Conservation (phyloP, 35 echinoderm and acorn worm genomes). For the Patiria miniata region DNA sequence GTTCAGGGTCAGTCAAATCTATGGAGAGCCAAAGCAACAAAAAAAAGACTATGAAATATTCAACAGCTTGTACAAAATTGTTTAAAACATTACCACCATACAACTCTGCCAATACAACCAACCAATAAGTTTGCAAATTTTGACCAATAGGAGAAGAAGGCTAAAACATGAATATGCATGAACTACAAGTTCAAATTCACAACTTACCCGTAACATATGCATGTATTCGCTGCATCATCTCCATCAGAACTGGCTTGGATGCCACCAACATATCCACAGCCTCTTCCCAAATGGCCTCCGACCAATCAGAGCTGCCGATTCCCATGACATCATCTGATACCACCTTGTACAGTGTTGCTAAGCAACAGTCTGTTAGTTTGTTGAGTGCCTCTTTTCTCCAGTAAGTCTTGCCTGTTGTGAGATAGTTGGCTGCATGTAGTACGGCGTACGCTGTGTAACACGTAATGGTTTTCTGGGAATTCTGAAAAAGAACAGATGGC, state of each 20-base stretch:
- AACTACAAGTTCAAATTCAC: background rate
- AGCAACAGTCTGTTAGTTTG: constrained; percentile 36
- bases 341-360: constrained; percentile 34
- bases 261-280: constrained; percentile 13
- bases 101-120: background rate
- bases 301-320: constrained; percentile 27
- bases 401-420: background rate
- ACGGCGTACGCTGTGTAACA: background rate
- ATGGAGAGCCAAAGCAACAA: background rate
- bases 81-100: background rate
- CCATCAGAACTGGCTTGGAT: background rate
- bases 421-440: background rate
- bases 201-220: background rate
- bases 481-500: background rate
- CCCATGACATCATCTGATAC: background rate
- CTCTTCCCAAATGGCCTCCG: constrained; percentile 31
- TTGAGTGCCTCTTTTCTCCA: constrained; percentile 12
- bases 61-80: too few relatives aligned
- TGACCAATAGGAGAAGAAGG: background rate
- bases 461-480: background rate
- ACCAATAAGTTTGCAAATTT: background rate
- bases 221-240: background rate
- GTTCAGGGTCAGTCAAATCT: constrained; percentile 41
- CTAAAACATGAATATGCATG: background rate
- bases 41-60: background rate